phyloP scores from a whole-genome alignment of 92 coral and sea anemone species.

The Actinostola sp. region DNA sequence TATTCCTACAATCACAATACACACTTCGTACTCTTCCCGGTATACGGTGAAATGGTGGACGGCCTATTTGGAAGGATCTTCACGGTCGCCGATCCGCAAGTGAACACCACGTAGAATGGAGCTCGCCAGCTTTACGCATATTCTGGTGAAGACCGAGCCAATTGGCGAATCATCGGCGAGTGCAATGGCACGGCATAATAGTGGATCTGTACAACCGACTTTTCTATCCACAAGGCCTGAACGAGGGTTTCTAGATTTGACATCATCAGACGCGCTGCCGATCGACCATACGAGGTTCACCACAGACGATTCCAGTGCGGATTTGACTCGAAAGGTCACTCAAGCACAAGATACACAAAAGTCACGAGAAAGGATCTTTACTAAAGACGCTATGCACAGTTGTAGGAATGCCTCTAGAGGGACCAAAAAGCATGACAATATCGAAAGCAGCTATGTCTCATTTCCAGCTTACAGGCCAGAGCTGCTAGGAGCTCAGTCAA shows the following conservation, averaged over 20 bases:
- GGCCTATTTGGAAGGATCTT: background rate
- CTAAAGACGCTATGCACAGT: background rate
- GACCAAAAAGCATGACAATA: conserved; percentile 7
- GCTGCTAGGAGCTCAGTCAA: conserved; percentile 44
- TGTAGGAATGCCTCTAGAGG: background rate
- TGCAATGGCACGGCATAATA: background rate
- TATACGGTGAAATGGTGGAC: conserved; percentile 1
- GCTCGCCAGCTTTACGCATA: conserved; percentile 31
- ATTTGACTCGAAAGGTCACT: conserved; percentile 15
- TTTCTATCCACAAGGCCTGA: conserved; percentile 8
- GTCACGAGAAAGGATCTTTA: background rate
- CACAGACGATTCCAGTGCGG: background rate
- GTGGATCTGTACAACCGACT: conserved; percentile 1
- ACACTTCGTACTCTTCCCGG: background rate
- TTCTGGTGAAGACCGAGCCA: conserved; percentile 61
- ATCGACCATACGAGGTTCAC: background rate
- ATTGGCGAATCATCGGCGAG: conserved; percentile 1
- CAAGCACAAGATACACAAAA: no score
- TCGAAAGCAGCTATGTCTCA: conserved; percentile 80
- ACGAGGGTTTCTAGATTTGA: conserved; percentile 6
- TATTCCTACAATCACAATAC: background rate
- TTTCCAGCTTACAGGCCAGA: conserved; percentile 96
- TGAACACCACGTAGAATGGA: conserved; percentile 31
- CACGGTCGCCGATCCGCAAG: background rate
- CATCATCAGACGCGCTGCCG: background rate